Base-by-base conservation (phyloP, 2,113 vertebrate species). In the Propithecus coquereli region DNA sequence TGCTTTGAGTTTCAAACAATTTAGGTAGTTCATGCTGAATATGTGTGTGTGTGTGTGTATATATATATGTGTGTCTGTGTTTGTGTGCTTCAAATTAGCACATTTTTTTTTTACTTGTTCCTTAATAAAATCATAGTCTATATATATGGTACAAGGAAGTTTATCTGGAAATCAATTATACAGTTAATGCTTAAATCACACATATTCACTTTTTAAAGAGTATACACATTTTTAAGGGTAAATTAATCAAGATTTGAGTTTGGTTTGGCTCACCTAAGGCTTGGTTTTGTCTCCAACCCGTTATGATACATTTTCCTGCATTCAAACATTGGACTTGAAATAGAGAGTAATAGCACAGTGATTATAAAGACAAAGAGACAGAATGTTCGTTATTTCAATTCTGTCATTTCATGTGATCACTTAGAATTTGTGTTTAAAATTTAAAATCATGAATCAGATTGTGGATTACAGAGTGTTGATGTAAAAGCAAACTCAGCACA, bases 21-120 rank as follows among this genome's bases (percentile, higher is more conserved):
- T 18, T 57, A 22, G 34, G 22, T 20, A 3, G 30, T 40, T 57
- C 14, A 30, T 37, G 54, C 54, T 40, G 34, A 65, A 52, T 12
- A 23, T 59, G 6, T 40, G 4, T 37, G 6, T 2, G 0, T 59
- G 6, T 40, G 4, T 37, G 6, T 2, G 0, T 16, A 2, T 1
- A 4, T 6, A 6, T 0, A 9, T 7, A 11, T 10, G 8, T 11
- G 2, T 12, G 12, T 2, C 12, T 43, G 6, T n/a, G 7, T 47
- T 1, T 79, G 11, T 87, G 13, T 50, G 6, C 73, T 89, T 65
- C 10, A n/a, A 59, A 83, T 66, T 54, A 43, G 52, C 6, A 20
- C 5, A 17, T 18, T 73, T 77, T 47, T 34, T 47, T 27, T 22
- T 83, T 77, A 68, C 1, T 25, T 23, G 52, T 43, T 3, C 5